These are phyloP conservation scores for Empidonax traillii DNA, from an alignment of 2,113 vertebrate species.

Conservation along the genomic window DNA sequence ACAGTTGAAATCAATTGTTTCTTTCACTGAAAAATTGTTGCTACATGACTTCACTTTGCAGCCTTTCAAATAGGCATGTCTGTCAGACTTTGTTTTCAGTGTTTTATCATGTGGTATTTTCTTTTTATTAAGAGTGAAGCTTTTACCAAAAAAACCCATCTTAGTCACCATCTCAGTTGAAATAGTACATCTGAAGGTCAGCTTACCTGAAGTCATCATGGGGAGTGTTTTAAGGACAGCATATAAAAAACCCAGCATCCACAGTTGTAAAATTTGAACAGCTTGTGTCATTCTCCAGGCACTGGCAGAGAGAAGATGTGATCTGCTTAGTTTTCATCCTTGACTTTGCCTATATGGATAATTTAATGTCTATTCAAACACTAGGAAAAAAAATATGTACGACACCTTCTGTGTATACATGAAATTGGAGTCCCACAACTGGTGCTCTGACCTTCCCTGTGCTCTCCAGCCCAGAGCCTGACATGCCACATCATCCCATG, in stretches of 20 bases:
- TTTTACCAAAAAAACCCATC: background rate
- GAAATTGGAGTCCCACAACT: background rate
- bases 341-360: background rate
- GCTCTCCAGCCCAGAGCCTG: background rate
- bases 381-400: background rate
- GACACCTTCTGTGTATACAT: background rate
- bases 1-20: background rate
- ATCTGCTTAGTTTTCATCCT: background rate
- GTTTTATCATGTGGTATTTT: background rate
- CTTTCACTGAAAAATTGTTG: background rate
- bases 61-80: background rate
- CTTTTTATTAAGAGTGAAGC: background rate
- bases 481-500: background rate
- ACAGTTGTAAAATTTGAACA: background rate
- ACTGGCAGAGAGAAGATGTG: background rate
- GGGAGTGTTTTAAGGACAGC: background rate
- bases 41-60: background rate
- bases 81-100: background rate
- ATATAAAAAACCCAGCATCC: background rate
- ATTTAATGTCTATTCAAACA: background rate
- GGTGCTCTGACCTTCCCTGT: background rate
- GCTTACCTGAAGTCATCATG: background rate
- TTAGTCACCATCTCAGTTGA: background rate
- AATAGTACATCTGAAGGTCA: background rate
- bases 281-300: background rate